Conservation (phyloP, 2,888 invertebrate species). For the Branchipolynoe longqiensis region DNA sequence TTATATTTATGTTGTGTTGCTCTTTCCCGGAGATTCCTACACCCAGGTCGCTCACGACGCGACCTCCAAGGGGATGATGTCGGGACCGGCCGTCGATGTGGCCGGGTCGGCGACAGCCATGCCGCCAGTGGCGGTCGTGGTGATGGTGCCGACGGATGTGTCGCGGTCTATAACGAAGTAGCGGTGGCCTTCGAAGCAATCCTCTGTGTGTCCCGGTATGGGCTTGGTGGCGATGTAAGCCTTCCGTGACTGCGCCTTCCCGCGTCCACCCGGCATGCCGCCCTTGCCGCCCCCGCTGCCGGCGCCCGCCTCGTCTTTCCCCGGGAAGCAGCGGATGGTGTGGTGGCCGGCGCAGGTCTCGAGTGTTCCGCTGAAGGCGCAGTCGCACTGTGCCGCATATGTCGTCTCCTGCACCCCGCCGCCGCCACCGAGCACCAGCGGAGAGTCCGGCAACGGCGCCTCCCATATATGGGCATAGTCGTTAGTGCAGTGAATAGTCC, state of each 20-base stretch:
- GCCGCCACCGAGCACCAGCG: background rate
- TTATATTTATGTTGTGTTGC: too few species aligned
- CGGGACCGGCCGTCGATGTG: conserved; percentile 28
- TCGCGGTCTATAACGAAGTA: conserved; percentile 45
- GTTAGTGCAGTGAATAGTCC: conserved; percentile 51
- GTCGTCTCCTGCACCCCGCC: conserved; percentile 37
- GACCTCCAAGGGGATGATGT: conserved; percentile 49
- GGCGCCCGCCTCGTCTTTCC: background rate
- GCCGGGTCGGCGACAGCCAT: background rate
- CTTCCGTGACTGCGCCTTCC: too few species aligned
- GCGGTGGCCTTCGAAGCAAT: conserved; percentile 52
- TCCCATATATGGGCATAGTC: conserved; percentile 60
- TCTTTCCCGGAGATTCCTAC: too few species aligned
- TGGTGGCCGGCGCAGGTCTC: conserved; percentile 27
- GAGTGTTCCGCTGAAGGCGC: conserved; percentile 34
- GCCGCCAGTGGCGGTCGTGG: background rate
- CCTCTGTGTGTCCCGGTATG: conserved; percentile 14
- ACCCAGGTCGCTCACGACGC: conserved; percentile 21
- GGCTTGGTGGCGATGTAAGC: conserved; percentile 46
- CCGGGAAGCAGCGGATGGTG: conserved; percentile 7
- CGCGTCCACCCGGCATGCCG: background rate
- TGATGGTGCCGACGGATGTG: background rate
- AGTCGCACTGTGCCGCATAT: conserved; percentile 56
- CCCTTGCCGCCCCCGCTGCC: background rate
- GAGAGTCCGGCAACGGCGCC: conserved; percentile 47